These are phyloP conservation scores for Saccostrea echinata DNA, from an alignment of 1,140 invertebrate species.

Conservation along the genomic window DNA sequence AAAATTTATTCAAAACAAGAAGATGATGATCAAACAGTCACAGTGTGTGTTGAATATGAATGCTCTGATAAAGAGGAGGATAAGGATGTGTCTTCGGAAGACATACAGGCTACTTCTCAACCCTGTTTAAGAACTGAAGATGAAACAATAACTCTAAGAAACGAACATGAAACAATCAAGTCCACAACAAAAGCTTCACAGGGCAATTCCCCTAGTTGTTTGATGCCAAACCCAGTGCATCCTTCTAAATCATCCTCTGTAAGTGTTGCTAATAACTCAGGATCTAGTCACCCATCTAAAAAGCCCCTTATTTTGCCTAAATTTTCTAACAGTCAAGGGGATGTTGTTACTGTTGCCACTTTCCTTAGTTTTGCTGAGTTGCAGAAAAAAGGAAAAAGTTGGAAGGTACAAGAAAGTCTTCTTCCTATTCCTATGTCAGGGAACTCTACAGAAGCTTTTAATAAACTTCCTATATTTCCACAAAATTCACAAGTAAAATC, in stretches of 20 bases:
- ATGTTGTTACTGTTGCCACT: background rate
- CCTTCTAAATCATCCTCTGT: background rate
- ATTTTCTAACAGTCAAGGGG: background rate
- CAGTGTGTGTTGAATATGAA: slow-evolving; percentile 37
- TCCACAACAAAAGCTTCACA: background rate
- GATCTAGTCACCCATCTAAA: background rate
- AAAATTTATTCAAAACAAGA: background rate
- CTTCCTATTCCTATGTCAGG: slow-evolving; percentile 21
- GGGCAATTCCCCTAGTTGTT: background rate
- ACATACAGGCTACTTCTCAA: background rate
- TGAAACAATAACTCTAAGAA: background rate
- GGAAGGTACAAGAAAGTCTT: slow-evolving; percentile 9
- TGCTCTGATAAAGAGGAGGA: background rate
- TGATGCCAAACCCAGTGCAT: background rate
- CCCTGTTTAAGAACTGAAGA: background rate
- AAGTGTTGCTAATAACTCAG: background rate
- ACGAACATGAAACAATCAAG: background rate
- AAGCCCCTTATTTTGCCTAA: background rate
- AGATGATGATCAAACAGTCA: slow-evolving; percentile 41
- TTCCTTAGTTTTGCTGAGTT: background rate
- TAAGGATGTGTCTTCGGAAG: background rate
- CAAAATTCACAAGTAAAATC: slow-evolving; percentile 7
- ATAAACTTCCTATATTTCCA: slow-evolving; percentile 31
- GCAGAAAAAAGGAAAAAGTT: slow-evolving; percentile 23
- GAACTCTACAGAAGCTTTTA: background rate